These are phyloP conservation scores for Mesocentrotus franciscanus DNA, from an alignment of 53 echinoderm and acorn worm genomes.

Conservation along the genomic window DNA sequence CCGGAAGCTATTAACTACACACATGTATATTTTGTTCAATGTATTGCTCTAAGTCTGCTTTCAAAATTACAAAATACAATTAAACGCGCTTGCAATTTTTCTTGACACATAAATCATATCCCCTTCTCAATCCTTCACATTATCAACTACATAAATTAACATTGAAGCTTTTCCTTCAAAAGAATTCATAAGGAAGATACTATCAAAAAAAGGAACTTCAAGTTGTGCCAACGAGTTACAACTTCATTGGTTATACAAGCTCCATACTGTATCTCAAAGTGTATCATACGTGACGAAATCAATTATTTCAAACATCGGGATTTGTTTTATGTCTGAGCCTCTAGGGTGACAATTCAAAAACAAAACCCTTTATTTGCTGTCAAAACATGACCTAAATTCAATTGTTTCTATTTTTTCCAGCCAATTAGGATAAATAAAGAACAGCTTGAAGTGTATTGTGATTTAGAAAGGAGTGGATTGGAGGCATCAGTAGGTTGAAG, in stretches of 20 bases:
- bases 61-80: no score
- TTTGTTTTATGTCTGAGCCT: slow-evolving; percentile 39
- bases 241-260: neutral
- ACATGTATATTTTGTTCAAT: no score
- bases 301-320: slow-evolving; percentile 15
- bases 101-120: no score
- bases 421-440: slow-evolving; percentile 49
- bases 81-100: no score
- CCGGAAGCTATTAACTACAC: neutral
- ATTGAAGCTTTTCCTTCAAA: no score
- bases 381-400: slow-evolving; percentile 55
- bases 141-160: no score
- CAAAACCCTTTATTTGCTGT: slow-evolving; percentile 33
- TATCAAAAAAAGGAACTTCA: no score
- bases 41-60: no score
- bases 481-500: neutral
- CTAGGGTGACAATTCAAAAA: slow-evolving; percentile 44
- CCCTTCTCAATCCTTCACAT: no score
- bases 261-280: neutral
- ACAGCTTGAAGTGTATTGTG: neutral
- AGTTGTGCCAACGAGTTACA: no score
- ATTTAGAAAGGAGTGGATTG: neutral
- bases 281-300: slow-evolving; percentile 16
- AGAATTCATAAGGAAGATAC: no score
- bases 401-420: slow-evolving; percentile 26